phyloP scores from a whole-genome alignment of 2,797 vertebrate genomes.

The Tadarida brasiliensis region DNA sequence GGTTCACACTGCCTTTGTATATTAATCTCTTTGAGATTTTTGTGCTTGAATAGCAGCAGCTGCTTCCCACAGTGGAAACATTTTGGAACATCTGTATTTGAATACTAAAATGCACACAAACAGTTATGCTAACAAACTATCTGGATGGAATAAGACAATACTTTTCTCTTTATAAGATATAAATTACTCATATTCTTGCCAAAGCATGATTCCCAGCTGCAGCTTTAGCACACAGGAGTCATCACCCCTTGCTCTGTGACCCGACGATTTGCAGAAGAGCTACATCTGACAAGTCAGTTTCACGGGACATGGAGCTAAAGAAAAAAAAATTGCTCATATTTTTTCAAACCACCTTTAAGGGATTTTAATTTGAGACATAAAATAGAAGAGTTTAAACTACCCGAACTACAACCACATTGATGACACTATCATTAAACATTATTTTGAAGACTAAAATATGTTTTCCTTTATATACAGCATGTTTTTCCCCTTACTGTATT shows the following conservation, averaged over 20 bases:
- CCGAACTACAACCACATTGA: background rate
- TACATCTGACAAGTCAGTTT: background rate
- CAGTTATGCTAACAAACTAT: slow-evolving; percentile 73
- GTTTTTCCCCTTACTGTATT: background rate
- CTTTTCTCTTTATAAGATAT: slow-evolving; percentile 62
- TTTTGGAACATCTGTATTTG: slow-evolving; percentile 80
- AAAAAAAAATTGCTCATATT: background rate
- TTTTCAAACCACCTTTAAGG: slow-evolving; percentile 20
- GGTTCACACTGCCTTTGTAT: slow-evolving; percentile 50
- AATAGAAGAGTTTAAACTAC: slow-evolving; percentile 33
- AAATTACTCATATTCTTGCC: slow-evolving; percentile 59
- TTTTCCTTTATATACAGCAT: background rate
- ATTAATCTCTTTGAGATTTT: slow-evolving; percentile 68
- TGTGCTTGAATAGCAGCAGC: slow-evolving; percentile 71
- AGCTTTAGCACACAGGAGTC: background rate
- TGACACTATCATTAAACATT: background rate
- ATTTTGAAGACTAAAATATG: background rate
- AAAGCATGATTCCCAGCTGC: slow-evolving; percentile 59
- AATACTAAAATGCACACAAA: slow-evolving; percentile 76
- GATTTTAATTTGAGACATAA: slow-evolving; percentile 51
- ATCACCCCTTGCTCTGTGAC: background rate
- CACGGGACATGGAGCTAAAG: background rate
- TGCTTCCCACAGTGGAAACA: slow-evolving; percentile 77
- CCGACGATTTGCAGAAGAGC: background rate
- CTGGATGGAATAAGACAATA: slow-evolving; percentile 62